Percentiles rank a stretch among this genome's conserved stretches.
These are phyloP conservation scores for Limnephilus auricula DNA, from an alignment of 2,888 invertebrate genomes.

Conservation along the genomic window DNA sequence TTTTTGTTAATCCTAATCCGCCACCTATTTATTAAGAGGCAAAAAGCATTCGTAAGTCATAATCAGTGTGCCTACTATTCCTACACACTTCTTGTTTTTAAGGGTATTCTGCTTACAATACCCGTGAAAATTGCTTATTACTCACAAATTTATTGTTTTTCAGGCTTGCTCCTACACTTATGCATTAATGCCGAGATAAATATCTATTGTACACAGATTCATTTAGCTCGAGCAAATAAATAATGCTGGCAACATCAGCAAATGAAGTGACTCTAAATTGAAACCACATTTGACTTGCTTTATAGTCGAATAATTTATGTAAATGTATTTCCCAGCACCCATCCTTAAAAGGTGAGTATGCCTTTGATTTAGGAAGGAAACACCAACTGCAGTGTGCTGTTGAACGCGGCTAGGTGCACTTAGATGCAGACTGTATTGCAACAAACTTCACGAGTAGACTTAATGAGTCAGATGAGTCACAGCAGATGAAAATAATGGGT, in stretches of 20 bases:
- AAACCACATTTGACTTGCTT: constrained; percentile 18
- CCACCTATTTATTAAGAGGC: too few species aligned
- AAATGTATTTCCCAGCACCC: constrained; percentile 26
- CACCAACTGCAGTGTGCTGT: not conserved
- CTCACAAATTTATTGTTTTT: not conserved
- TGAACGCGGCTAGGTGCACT: not conserved
- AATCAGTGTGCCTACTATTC: not conserved
- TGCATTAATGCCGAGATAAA: not conserved
- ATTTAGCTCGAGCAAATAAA: not conserved
- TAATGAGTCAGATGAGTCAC: constrained; percentile 36
- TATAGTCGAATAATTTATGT: constrained; percentile 23
- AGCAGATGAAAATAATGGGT: not conserved
- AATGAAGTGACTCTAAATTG: constrained; percentile 23
- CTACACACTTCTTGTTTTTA: not conserved
- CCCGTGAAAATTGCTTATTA: not conserved
- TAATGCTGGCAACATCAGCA: not conserved
- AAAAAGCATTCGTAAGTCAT: too few species aligned
- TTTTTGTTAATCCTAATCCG: too few species aligned
- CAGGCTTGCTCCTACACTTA: not conserved
- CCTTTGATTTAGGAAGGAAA: constrained; percentile 30
- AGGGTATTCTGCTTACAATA: not conserved
- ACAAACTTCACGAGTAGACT: constrained; percentile 32
- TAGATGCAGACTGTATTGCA: constrained; percentile 26
- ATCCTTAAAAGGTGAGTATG: constrained; percentile 32
- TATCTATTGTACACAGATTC: not conserved